Base-by-base conservation (phyloP, 92 coral and sea anemone species). In the Diadumene lineata region DNA sequence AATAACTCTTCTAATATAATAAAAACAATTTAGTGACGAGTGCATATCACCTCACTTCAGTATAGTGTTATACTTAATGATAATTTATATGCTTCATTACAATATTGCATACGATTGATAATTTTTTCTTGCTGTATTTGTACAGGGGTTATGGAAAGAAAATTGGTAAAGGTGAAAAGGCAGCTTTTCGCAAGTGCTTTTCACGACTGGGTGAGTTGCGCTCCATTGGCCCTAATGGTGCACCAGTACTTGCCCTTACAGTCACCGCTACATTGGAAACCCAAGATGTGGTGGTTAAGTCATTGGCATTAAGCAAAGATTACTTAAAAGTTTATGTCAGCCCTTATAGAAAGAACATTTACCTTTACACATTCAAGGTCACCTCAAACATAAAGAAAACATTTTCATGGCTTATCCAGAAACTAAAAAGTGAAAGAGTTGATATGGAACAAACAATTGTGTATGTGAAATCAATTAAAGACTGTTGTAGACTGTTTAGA, bases 341-440 rank as follows among this genome's bases (percentile, higher is more conserved):
- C 7, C 86, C 90, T 13, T 74, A 85, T 74, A 56, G 82, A 34
- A 75, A 77, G 50, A 85, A 80, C 86, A 80, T 80, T 16, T 63
- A 57, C 15, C 43, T 75, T 0, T 30, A 44, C 29, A 78, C 60
- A 44, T 29, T 30, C 1, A 38, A 53, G 51, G 77, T 84, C 7
- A 65, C 75, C 0, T 19, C 43, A 21, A 84, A 65, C 56, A 60
- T 65, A 43, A 62, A 23, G 10, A 18, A 68, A 18, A 21, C 79
- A 0, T 44, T 86, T 46, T 64, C 31, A 4, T 85, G 88, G 89
- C 74, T 89, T 31, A 84, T 81, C n/a, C 60, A 82, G 13, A 86
- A 77, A 75, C 33, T 82, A 44, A 19, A 77, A 25, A 25, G 11
- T 33, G 73, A 85, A 7, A 51, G 70, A 8, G 77, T 31, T 4